These are phyloP conservation scores for Cydia amplana DNA, from an alignment of 1,140 invertebrate genomes.

Conservation along the genomic window DNA sequence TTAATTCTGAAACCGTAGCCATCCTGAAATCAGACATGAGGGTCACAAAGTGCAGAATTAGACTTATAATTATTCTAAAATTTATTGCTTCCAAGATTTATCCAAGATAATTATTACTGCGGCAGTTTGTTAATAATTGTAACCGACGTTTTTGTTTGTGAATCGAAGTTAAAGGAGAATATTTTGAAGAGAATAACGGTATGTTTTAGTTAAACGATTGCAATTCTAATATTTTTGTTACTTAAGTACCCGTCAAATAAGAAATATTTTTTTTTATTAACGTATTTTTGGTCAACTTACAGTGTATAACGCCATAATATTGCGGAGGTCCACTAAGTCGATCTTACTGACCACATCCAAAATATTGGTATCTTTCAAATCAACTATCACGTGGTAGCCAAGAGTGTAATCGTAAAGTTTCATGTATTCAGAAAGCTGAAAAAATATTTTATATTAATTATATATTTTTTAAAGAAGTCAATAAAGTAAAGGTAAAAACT, in stretches of 20 bases:
- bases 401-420: not conserved
- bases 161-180: no score
- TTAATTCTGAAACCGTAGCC: conserved; percentile 1
- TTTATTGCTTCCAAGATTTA: not conserved
- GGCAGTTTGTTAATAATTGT: no score
- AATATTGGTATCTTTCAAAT: not conserved
- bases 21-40: not conserved
- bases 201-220: no score
- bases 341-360: not conserved
- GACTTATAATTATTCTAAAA: not conserved
- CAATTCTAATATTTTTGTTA: no score
- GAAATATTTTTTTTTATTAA: no score
- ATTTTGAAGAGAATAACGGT: no score
- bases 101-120: no score
- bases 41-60: not conserved
- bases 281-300: not conserved
- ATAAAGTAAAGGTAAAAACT: not conserved
- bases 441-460: not conserved
- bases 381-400: not conserved
- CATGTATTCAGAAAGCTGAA: not conserved
- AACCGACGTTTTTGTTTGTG: no score
- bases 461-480: not conserved
- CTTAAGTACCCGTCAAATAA: no score
- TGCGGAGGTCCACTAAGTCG: not conserved
- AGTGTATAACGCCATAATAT: not conserved